These are phyloP conservation scores for Strongylocentrotus purpuratus DNA, from an alignment of 35 echinoderm and acorn worm species.

Conservation along the genomic window DNA sequence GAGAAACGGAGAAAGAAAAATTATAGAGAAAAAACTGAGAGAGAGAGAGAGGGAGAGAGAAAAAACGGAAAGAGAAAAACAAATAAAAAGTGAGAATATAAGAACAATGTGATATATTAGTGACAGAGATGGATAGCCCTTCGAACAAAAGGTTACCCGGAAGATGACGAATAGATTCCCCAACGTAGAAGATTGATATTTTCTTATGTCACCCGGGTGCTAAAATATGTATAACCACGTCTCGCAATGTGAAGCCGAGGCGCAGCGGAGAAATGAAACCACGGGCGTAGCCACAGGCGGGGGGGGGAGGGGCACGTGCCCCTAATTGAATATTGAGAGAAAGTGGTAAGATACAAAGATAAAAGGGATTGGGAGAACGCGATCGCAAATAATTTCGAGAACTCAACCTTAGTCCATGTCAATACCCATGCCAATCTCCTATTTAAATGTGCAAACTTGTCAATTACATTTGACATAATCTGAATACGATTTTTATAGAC, in stretches of 20 bases:
- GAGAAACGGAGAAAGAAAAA: not conserved
- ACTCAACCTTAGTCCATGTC: no score
- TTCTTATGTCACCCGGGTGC: not conserved
- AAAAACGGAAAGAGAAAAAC: not conserved
- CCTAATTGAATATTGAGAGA: no score
- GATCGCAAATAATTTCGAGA: no score
- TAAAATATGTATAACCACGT: slow-evolving; percentile 26
- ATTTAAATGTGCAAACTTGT: no score
- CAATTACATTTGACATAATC: no score
- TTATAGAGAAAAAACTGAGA: not conserved
- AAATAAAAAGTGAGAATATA: not conserved
- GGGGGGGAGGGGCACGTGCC: no score
- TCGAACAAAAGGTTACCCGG: not conserved
- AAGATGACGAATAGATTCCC: not conserved
- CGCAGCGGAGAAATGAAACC: not conserved
- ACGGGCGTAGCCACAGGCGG: not conserved
- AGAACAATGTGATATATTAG: not conserved
- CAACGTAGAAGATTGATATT: slow-evolving; percentile 7
- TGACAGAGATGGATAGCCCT: not conserved
- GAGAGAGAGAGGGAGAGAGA: not conserved
- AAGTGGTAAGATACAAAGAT: no score
- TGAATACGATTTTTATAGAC: no score
- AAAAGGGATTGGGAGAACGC: no score
- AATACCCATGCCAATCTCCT: no score
- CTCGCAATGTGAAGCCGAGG: not conserved